Evolutionary conservation across 2,888 invertebrate genomes (phyloP), one percentile per base, ranked within the genome.

Genomic region (Norana najaformis): DNA sequence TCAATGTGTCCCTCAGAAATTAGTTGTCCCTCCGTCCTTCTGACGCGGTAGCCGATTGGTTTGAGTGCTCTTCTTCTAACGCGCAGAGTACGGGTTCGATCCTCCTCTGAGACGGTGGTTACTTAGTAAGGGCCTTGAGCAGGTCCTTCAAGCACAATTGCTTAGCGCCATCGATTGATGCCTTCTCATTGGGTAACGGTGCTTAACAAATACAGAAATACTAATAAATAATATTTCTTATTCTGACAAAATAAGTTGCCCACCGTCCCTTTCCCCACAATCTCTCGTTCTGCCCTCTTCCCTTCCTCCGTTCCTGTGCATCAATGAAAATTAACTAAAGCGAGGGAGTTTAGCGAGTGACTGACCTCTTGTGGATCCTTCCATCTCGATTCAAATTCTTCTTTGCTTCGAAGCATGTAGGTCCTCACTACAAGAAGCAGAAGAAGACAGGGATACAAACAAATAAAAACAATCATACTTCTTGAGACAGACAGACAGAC

Each of bases 361-460:
- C 69, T 69, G 36, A 53, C 35, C 69, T 69, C 69, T n/a, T 69
- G 69, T 13, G 90, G 91, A 95, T 98, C 97, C 95, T 98, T 98
- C 98, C 98, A 99, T 96, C 98, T 98, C 94, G 98, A 98, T 95
- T 98, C 98, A 95, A 99, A 99, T 94, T 98, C 98, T 95, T 98
- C 98, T 96, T 98, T 98, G 93, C 98, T 98, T 96, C 98, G 98
- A 94, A 98, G 98, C 94, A 99, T 97, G 96, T 98, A 99, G 95
- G 98, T 98, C 96, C 98, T 98, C 95, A 99, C 98, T 96, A 95
- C 85, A 95, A 94, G 93, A 30, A 16, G 16, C 30, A 69, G 69
- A 30, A n/a, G 53, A 69, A 69, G 47, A 69, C 11, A 69, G 30
- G n/a, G 69, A 69, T 69, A 69, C n/a, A 69, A 4, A 47, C n/a